These are phyloP conservation scores for Tragelaphus eurycerus DNA, from an alignment of 2,797 vertebrate genomes.

Conservation along the genomic window DNA sequence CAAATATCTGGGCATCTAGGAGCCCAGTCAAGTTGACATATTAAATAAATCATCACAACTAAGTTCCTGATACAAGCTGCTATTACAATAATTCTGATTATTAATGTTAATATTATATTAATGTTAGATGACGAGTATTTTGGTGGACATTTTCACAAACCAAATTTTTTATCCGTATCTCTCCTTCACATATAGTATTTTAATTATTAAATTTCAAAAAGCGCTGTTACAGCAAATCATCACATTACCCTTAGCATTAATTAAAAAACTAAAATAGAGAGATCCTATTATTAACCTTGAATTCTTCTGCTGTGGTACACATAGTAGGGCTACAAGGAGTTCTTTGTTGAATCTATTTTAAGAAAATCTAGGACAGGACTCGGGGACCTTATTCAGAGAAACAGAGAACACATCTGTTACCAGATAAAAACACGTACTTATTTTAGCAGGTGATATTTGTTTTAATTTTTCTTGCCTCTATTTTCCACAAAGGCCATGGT, in stretches of 20 bases:
- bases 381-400: conserved; percentile 19
- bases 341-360: background rate
- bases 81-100: background rate
- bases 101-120: background rate
- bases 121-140: background rate
- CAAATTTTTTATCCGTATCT: background rate
- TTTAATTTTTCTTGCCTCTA: conserved; percentile 31
- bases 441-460: conserved; percentile 43
- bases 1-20: background rate
- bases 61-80: background rate
- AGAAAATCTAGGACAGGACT: conserved; percentile 9
- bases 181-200: background rate
- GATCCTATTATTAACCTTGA: background rate
- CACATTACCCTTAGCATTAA: background rate
- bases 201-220: background rate
- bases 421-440: conserved; percentile 32
- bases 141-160: background rate
- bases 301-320: background rate
- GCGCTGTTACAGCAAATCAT: background rate
- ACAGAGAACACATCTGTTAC: background rate
- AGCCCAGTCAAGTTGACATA: background rate
- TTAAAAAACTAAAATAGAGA: background rate
- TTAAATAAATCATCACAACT: background rate
- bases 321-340: background rate
- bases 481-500: background rate